phyloP scores from a whole-genome alignment of 2,797 vertebrate species.

The Bufotes viridis region DNA sequence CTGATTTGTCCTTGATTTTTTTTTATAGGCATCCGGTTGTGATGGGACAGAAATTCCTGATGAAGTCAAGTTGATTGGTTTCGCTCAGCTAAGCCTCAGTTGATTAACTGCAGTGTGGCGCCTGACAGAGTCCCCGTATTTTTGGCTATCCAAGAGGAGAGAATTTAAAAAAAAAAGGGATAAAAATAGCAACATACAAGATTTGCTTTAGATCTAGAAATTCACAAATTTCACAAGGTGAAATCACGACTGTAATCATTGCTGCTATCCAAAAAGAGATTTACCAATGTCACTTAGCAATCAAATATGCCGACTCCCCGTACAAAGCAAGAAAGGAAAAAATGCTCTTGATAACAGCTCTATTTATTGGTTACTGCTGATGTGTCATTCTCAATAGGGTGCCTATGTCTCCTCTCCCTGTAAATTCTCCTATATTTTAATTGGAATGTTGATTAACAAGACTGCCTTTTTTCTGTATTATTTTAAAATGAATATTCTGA shows the following conservation, averaged over 20 bases:
- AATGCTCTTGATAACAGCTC: constrained; percentile 87
- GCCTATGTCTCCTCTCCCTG: constrained; percentile 77
- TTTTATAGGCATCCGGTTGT: constrained; percentile 87
- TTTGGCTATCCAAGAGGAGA: constrained; percentile 68
- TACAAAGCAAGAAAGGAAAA: constrained; percentile 74
- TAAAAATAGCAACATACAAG: constrained; percentile 72
- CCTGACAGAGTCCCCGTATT: constrained; percentile 68
- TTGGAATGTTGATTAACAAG: constrained; percentile 75
- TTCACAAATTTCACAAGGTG: constrained; percentile 74
- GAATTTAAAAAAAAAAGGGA: constrained; percentile 67
- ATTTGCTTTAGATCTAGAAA: constrained; percentile 79
- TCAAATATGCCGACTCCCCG: constrained; percentile 71
- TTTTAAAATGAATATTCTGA: constrained; percentile 76
- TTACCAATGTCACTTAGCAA: constrained; percentile 72
- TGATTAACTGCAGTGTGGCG: constrained; percentile 77
- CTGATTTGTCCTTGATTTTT: not conserved
- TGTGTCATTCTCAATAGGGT: constrained; percentile 77
- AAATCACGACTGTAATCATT: constrained; percentile 71
- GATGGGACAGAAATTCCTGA: constrained; percentile 92
- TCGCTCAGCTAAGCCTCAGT: constrained; percentile 94
- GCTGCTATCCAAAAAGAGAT: constrained; percentile 69
- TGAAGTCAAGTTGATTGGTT: constrained; percentile 97
- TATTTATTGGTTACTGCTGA: constrained; percentile 81
- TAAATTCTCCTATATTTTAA: constrained; percentile 75
- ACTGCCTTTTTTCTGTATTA: constrained; percentile 77